A percentile compares a stretch with the other conserved stretches of the same genome.
phyloP scores from a whole-genome alignment of 2,113 vertebrate species.

The Gallinago media region DNA sequence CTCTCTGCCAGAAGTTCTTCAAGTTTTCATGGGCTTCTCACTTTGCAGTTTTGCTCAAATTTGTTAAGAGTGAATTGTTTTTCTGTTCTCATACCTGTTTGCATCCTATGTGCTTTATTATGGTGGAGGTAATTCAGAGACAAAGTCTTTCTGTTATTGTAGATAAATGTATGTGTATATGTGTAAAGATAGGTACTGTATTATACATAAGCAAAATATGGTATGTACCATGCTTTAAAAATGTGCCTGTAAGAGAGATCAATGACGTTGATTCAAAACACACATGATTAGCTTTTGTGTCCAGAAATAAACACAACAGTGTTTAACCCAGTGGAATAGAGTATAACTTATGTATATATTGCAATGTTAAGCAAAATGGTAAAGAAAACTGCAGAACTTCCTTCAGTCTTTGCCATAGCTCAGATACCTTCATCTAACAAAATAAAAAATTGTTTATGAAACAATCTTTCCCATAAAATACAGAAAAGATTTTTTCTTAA shows the following conservation, averaged over 20 bases:
- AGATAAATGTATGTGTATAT: background rate
- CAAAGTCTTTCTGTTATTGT: background rate
- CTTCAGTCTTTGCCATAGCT: background rate
- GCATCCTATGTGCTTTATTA: background rate
- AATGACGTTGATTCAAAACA: background rate
- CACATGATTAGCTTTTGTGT: background rate
- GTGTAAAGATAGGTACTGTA: background rate
- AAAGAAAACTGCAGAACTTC: background rate
- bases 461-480: background rate
- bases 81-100: background rate
- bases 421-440: background rate
- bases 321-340: background rate
- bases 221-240: background rate
- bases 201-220: background rate
- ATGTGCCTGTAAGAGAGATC: background rate
- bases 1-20: background rate
- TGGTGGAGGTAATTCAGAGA: background rate
- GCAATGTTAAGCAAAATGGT: background rate
- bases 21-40: background rate
- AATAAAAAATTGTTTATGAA: background rate
- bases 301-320: background rate
- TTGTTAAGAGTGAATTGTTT: background rate
- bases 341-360: background rate
- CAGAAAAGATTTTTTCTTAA: background rate
- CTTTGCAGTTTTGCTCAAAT: background rate